Percentiles rank a stretch among this genome's conserved stretches.
These are phyloP conservation scores for Pungitius pungitius DNA, from an alignment of 2,113 vertebrate genomes.

Conservation along the genomic window DNA sequence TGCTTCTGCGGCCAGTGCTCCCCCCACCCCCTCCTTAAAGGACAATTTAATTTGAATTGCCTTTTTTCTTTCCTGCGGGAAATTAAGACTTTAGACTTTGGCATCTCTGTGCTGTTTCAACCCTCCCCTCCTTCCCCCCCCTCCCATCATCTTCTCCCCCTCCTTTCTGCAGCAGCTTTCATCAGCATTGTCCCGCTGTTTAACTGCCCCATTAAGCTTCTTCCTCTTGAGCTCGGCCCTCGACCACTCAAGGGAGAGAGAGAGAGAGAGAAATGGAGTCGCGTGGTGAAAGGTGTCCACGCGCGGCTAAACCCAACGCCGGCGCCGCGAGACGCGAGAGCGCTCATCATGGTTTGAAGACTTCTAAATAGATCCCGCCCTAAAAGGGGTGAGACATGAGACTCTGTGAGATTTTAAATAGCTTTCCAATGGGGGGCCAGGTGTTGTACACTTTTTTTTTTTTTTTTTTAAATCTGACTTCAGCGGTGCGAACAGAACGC, in stretches of 20 bases:
- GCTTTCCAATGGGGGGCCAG: background rate
- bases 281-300: background rate
- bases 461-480: no score
- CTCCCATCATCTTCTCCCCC: background rate
- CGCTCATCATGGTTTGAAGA: background rate
- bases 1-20: no score
- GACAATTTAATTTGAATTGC: no score
- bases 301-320: background rate
- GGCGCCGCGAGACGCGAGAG: background rate
- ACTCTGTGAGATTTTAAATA: background rate
- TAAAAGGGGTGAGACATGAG: background rate
- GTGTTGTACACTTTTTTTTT: no score
- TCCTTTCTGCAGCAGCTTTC: background rate
- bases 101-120: background rate
- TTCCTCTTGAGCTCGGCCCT: background rate
- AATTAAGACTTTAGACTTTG: slow-evolving; percentile 18
- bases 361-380: slow-evolving; percentile 17
- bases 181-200: slow-evolving; percentile 16
- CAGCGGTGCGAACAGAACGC: background rate
- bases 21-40: no score
- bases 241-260: no score
- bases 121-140: background rate
- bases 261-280: slow-evolving; percentile 11
- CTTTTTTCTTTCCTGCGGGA: no score
- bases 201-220: background rate